Conservation (phyloP, 2,888 invertebrate genomes). For the Salticus scenicus region DNA sequence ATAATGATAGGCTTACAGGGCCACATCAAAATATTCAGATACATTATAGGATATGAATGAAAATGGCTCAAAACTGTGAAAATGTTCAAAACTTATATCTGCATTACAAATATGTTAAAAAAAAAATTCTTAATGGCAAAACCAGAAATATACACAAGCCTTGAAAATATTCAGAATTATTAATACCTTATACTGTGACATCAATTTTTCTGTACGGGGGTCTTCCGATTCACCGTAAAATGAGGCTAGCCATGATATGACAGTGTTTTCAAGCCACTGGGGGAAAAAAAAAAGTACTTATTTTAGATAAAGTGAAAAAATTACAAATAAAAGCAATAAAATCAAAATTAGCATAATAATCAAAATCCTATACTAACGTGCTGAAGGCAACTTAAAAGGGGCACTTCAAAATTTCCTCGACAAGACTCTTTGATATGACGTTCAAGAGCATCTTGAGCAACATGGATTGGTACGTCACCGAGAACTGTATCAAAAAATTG, state of each 20-base stretch:
- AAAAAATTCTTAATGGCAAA: too few relatives aligned
- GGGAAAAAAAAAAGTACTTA: conserved; percentile 71
- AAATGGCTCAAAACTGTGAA: too few relatives aligned
- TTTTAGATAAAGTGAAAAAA: background rate
- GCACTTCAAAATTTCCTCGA: conserved; percentile 89
- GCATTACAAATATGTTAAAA: too few relatives aligned
- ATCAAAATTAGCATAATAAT: background rate
- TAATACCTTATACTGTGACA: conserved; percentile 41
- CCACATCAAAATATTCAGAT: too few relatives aligned
- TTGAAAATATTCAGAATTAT: too few relatives aligned
- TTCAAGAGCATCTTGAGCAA: conserved; percentile 89
- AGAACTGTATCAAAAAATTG: conserved; percentile 68
- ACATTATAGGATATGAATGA: too few relatives aligned
- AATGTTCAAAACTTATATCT: too few relatives aligned
- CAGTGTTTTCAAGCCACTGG: conserved; percentile 90
- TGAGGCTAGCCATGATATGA: conserved; percentile 89
- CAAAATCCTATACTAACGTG: conserved; percentile 78
- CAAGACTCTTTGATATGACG: conserved; percentile 89
- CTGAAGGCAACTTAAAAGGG: conserved; percentile 85
- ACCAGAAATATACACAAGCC: too few relatives aligned
- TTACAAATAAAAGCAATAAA: too few relatives aligned
- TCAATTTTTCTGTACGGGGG: background rate
- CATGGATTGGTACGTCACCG: conserved; percentile 73
- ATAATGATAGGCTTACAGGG: too few relatives aligned
- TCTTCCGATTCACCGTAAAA: conserved; percentile 81